These are phyloP conservation scores for Enteromius radiatus DNA, from an alignment of 2,797 vertebrate genomes.

Conservation along the genomic window DNA sequence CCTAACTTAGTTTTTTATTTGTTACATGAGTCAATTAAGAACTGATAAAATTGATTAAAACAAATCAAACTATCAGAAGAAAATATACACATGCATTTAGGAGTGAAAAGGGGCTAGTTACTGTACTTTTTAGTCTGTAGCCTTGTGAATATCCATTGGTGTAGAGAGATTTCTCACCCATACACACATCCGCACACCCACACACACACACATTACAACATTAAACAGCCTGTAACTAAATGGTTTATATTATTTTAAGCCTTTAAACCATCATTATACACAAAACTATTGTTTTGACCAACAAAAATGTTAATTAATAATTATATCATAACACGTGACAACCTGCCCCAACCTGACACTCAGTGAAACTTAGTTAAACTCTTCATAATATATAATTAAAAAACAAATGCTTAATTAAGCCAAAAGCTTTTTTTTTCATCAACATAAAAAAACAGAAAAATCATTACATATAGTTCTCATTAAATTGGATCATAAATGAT, in stretches of 20 bases:
- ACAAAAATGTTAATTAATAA: background rate
- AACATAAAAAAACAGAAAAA: conserved; percentile 21
- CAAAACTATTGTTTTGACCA: background rate
- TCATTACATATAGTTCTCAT: background rate
- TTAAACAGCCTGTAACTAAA: background rate
- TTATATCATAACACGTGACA: background rate
- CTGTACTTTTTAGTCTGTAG: background rate
- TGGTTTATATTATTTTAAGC: background rate
- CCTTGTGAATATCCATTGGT: background rate
- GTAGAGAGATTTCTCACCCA: background rate
- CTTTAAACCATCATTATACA: background rate
- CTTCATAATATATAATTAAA: background rate
- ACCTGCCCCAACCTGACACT: background rate
- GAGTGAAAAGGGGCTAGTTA: background rate
- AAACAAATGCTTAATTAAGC: conserved; percentile 18
- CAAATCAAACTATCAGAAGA: background rate
- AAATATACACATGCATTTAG: background rate
- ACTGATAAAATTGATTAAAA: background rate
- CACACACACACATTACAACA: background rate
- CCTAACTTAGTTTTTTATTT: conserved; percentile 35
- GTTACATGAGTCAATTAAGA: conserved; percentile 6
- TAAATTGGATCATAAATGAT: conserved; percentile 26
- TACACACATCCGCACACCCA: background rate
- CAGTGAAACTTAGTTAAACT: background rate
- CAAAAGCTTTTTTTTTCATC: conserved; percentile 21